Evolutionary conservation across 1,140 invertebrate species (phyloP).

Genomic region (Bombus consobrinus): DNA sequence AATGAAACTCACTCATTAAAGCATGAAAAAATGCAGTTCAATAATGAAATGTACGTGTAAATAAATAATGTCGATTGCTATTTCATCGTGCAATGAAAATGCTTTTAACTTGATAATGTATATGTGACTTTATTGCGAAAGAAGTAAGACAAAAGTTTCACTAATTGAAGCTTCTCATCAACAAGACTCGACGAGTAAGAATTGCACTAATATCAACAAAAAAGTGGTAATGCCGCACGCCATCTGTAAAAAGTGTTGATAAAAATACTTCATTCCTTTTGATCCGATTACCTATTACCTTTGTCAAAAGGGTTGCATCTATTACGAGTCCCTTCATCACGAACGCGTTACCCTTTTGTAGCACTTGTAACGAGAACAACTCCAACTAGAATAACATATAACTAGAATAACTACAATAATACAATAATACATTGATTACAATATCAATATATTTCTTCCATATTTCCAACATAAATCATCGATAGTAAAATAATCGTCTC

Average conservation of each 20-base stretch:
- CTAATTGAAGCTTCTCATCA: neutral
- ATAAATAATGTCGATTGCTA: neutral
- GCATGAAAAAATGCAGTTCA: neutral
- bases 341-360: conserved; percentile 66
- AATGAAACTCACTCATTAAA: neutral
- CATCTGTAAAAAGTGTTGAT: conserved; percentile 51
- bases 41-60: neutral
- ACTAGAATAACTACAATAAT: conserved; percentile 57
- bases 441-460: too few species aligned
- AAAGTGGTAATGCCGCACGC: conserved; percentile 62
- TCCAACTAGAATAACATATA: conserved; percentile 64
- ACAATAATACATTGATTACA: neutral
- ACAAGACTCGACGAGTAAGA: conserved; percentile 18
- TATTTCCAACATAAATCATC: neutral
- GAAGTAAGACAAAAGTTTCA: neutral
- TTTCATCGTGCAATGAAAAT: too few species aligned
- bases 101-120: conserved; percentile 13
- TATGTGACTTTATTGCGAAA: neutral
- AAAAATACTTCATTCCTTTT: neutral
- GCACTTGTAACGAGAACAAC: conserved; percentile 70
- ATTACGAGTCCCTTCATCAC: conserved; percentile 60
- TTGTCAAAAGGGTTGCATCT: conserved; percentile 61
- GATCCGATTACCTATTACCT: conserved; percentile 40
- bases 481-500: neutral
- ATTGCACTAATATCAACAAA: conserved; percentile 70